Evolutionary conservation across 2,888 invertebrate genomes (phyloP).

Genomic region (Cataglyphis altisquamis): DNA sequence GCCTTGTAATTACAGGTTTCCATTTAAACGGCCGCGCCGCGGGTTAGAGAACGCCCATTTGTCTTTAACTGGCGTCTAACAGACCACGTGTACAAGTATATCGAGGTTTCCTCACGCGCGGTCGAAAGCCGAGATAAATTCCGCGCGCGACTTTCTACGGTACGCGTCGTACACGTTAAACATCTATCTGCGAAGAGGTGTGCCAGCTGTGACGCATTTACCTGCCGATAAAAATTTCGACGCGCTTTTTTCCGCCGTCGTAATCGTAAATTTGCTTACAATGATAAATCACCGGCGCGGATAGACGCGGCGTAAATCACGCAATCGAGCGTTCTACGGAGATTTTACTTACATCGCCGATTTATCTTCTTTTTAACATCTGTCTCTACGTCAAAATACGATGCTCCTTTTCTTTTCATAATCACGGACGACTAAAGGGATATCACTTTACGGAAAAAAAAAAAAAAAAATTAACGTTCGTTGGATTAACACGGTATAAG

Average conservation of each 20-base stretch:
- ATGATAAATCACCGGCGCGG: constrained; percentile 37
- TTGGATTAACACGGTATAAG: not conserved
- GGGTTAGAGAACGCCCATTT: constrained; percentile 87
- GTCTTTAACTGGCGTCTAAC: constrained; percentile 82
- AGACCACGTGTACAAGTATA: constrained; percentile 66
- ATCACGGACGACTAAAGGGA: not conserved
- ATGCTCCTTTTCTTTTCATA: not conserved
- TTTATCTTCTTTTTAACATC: not conserved
- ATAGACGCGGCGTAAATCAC: constrained; percentile 35
- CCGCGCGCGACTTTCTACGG: constrained; percentile 42
- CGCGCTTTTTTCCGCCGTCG: not conserved
- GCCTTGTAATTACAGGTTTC: constrained; percentile 87
- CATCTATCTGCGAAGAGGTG: constrained; percentile 22
- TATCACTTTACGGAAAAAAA: not conserved
- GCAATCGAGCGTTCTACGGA: not conserved
- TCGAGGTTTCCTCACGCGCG: constrained; percentile 51
- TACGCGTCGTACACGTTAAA: constrained; percentile 17
- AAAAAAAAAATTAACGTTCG: not conserved
- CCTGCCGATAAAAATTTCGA: constrained; percentile 33
- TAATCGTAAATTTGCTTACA: constrained; percentile 33
- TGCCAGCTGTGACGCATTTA: constrained; percentile 29
- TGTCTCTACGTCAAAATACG: not conserved
- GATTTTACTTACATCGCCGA: constrained; percentile 13
- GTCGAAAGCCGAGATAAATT: constrained; percentile 37
- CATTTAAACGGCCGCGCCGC: constrained; percentile 87